Evolutionary conservation across 2,797 vertebrate species (phyloP), one percentile per base, ranked within the genome.

Genomic region (Aulostomus chinensis): DNA sequence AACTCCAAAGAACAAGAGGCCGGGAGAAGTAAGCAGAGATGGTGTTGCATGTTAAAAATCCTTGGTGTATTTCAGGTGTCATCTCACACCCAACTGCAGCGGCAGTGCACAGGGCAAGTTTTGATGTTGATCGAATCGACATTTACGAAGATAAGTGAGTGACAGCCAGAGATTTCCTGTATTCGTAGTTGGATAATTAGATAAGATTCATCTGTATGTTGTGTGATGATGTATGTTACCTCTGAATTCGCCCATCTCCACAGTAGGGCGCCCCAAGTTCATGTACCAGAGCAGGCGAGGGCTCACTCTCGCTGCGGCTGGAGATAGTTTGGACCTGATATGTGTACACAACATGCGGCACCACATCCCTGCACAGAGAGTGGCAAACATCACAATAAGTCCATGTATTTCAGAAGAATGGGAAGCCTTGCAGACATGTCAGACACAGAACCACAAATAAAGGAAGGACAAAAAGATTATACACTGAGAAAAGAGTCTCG

Each of bases 231-330:
- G 36, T 8, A 1, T 28, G 18, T 92, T 91, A 97, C 97, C 81
- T 95, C 86, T 99, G 96, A 66, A 99, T 95, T 36, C 85, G 77
- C 50, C 97, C 97, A 1, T 99, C 97, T 4, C 97, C 96, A n/a
- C 97, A 99, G 85, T 96, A 98, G 3, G 94, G 92, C 0, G 89
- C 91, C 35, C 95, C 95, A 5, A 97, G 88, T 42, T 88, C 21
- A 2, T 99, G 97, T 4, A 85, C 13, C 9, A 95, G 84, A 0
- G 77, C 73, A 0, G 96, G 96, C 0, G 97, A 98, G 0, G 92
- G 92, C 54, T 96, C 95, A 0, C 96, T 97, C 51, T 95, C 92
- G 36, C 93, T 90, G 3, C 0, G 63, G 59, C 88, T 87, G 0
- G 94, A 95, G 68, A 97, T 73, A 4, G 93, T 78, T 43, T 94